Base-by-base conservation (phyloP, 2,888 invertebrate species). In the Ophioninae sp. region DNA sequence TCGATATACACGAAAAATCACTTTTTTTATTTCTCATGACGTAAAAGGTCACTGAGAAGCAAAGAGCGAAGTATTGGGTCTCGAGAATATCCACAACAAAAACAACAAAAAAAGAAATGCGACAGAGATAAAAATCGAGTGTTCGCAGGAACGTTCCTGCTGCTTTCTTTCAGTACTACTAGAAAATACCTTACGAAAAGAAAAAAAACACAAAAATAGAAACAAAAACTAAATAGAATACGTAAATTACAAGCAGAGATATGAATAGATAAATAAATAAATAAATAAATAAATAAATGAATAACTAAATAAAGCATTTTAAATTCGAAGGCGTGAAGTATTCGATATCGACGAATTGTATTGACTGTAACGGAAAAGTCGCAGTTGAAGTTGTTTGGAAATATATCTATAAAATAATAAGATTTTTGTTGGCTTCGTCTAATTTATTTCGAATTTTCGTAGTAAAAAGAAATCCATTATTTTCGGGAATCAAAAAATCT, bases 301-400 rank as follows among this genome's bases (percentile, higher is more conserved):
- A 81, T 17, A 51, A 9, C 9, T 9, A 51, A 51, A 3, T 51
- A 30, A 30, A 30, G 30, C 30, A 30, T 30, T 30, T 30, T 51
- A 17, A 51, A 51, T 6, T 17, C 51, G 51, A 51, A 17, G 51
- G 51, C n/a, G 44, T 9, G n/a, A 67, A 67, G 23, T 67, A 20
- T n/a, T 30, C 20, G 44, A 30, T 9, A 79, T 61, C 63, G 44
- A 73, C 51, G 63, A 73, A 81, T 58, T 77, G 83, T 83, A 77
- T 68, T 56, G 64, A 80, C 75, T 56, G 75, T 56, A 64, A 65
- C 56, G 41, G n/a, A 72, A 72, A 67, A 20, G 68, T 69, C 23
- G 63, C 72, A 64, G 80, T 51, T 71, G 64, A 37, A 77, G 74
- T 77, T 77, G 73, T 83, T 80, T 77, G 51, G 77, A 80, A 79